phyloP scores from a whole-genome alignment of 2,888 invertebrate species.

The Itoplectis maculator region DNA sequence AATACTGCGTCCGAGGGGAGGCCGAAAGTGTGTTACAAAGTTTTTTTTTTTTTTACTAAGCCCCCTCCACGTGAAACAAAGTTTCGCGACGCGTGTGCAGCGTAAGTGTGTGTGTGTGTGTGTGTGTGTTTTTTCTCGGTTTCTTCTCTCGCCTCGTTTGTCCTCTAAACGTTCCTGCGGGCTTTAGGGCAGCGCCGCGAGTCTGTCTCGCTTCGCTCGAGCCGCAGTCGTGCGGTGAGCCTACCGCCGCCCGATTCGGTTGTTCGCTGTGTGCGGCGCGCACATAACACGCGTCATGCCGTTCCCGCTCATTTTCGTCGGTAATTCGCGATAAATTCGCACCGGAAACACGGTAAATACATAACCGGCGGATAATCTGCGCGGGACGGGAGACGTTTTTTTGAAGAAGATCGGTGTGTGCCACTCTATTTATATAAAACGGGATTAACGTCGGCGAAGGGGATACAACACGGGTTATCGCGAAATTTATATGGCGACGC shows the following conservation, averaged over 20 bases:
- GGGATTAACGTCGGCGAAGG: constrained; percentile 28
- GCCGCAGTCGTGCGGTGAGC: background rate
- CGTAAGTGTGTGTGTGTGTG: no score
- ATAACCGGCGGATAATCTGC: constrained; percentile 18
- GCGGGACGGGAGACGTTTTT: background rate
- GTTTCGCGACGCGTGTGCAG: constrained; percentile 8
- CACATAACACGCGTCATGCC: background rate
- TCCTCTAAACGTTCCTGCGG: no score
- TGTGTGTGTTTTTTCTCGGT: constrained; percentile 1
- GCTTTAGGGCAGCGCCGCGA: no score
- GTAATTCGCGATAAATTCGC: constrained; percentile 41
- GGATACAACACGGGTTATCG: constrained; percentile 38
- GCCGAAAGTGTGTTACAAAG: constrained; percentile 16
- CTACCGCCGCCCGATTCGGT: background rate
- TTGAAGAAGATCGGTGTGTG: constrained; percentile 16
- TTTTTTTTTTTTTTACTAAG: no score
- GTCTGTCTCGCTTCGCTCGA: background rate
- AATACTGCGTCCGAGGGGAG: background rate
- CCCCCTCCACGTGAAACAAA: background rate
- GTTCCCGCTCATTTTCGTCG: constrained; percentile 12
- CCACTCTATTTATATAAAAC: constrained; percentile 36
- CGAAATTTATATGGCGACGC: constrained; percentile 47
- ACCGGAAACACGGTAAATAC: constrained; percentile 5
- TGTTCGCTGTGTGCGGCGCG: background rate
- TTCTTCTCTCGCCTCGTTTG: background rate